Base-by-base conservation (phyloP, 2,888 invertebrate genomes). In the Epirrita christyi region DNA sequence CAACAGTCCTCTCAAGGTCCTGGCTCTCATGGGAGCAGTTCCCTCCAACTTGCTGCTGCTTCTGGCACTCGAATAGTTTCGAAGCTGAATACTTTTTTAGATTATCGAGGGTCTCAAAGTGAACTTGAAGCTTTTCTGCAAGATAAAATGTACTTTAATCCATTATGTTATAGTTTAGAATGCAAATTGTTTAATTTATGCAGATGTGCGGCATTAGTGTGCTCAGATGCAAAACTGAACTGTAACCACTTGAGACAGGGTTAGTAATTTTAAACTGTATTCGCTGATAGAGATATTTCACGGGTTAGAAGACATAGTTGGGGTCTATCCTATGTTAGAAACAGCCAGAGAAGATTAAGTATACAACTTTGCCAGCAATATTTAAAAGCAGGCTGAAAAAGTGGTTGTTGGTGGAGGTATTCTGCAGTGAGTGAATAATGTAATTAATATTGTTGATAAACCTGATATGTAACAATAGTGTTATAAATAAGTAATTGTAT, bases 11-110 rank as follows among this genome's bases (percentile, higher is more conserved):
- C 50, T 92, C 92, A 13, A 92, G 81, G 60, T 92, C 92, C 70
- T 92, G 92, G 62, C 92, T 92, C 73, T 92, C 92, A 47, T 92
- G 92, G 21, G 92, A 92, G 67, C 92, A 92, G 75, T 92, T 92
- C 1, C 90, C 90, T 0, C 92, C 91, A 21, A 89, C 89, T 74
- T 90, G 91, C 71, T 91, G 92, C 63, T 91, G 90, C 55, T 92
- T 92, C 63, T 92, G 92, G 63, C 92, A 92, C 62, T 92, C 92
- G 55, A 90, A 92, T 49, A 92, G 70, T 65, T 92, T 92, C 0
- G 91, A 91, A 1, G 92, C 92, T 1, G 92, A 92, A 75, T 92
- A 92, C 64, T 92, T 92, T 67, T 91, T 91, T 49, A 92, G 67
- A 70, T 92, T 92, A 67, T 92, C 92, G 62, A 92, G 63, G 7